Evolutionary conservation across 2,113 vertebrate genomes (phyloP).

Genomic region (Gadus macrocephalus): DNA sequence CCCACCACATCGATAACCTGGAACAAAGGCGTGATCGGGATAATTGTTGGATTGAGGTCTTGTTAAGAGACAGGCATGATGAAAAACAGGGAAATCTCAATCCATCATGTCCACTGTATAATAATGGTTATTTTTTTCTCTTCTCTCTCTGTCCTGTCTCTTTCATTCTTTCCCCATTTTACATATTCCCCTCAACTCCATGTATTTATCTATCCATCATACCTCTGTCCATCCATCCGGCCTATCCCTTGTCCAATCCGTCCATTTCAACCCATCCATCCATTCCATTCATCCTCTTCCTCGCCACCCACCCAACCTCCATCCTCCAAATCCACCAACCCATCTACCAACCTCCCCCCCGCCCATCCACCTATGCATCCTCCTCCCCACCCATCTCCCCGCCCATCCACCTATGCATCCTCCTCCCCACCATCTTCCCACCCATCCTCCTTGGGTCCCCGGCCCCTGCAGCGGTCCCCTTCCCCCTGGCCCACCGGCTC

Average conservation of each 20-base stretch:
- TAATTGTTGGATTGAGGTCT: constrained; percentile 17
- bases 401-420: background rate
- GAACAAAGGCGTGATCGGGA: constrained; percentile 22
- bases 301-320: background rate
- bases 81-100: constrained; percentile 29
- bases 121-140: constrained; percentile 4
- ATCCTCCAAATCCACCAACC: background rate
- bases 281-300: background rate
- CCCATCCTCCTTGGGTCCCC: background rate
- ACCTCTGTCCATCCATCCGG: background rate
- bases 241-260: background rate
- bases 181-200: background rate
- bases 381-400: background rate
- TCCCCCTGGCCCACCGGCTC: constrained; percentile 80
- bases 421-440: background rate
- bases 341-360: background rate
- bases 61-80: constrained; percentile 24
- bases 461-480: constrained; percentile 70
- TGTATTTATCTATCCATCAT: background rate
- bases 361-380: background rate
- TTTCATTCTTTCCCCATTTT: background rate
- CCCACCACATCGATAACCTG: constrained; percentile 14
- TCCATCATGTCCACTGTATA: constrained; percentile 21
- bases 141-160: background rate
- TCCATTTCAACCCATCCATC: background rate